Evolutionary conservation across 2,113 vertebrate species (phyloP), one percentile per base, ranked within the genome.

Genomic region (Hymenochirus boettgeri): DNA sequence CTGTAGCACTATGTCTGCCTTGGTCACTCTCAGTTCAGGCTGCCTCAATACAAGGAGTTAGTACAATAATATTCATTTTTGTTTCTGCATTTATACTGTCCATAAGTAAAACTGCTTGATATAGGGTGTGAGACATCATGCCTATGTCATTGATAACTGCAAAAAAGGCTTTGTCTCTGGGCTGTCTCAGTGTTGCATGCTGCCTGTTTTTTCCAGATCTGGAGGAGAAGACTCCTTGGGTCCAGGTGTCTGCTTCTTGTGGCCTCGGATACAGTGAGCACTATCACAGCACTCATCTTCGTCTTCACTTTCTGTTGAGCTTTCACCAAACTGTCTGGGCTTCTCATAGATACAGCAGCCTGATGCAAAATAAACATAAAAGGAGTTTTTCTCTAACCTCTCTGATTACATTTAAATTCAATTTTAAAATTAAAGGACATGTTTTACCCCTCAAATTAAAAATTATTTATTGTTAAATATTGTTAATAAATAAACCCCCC

Each of bases 281-380:
- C 92, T 94, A 29, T 91, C 90, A 24, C 93, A 96, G 45, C 92
- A 90, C 0, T 93, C 90, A 0, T 93, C 90, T 1, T 95, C 93
- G 1, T 92, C 92, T 58, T 95, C 93, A 4, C 93, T 96, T 70
- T 96, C 93, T 0, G 93, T 92, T 13, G 93, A 95, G 3, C 93
- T 94, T 71, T 96, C 92, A 4, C 91, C 92, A 25, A 96, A 94
- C 72, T 91, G 89, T 47, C 85, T 78, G 1, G 91, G 93, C 78
- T 96, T 96, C 83, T 96, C 92, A 17, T 95, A 96, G 65, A 96
- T 81, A 77, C 93, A 96, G 80, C 93, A 95, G 79, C 93, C 93
- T 96, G 46, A 7, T 56, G 6, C 17, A 39, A 1, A 27, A 23
- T 9, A 13, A 35, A 35, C 15, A 35, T 12, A 7, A 35, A 3